phyloP scores from a whole-genome alignment of 2,888 invertebrate species.

The Alentia gelatinosa region DNA sequence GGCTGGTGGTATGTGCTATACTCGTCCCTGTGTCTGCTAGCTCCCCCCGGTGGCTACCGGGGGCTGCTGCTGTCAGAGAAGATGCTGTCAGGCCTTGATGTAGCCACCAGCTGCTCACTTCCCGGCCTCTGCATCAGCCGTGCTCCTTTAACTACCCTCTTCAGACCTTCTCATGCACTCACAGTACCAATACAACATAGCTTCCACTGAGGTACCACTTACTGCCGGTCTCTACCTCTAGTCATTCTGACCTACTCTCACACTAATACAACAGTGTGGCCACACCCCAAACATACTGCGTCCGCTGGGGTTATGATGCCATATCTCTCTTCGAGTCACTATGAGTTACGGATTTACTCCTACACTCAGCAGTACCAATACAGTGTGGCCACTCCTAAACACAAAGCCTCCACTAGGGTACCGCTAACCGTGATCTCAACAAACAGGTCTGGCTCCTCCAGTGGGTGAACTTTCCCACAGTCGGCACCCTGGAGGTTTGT shows the following conservation, averaged over 20 bases:
- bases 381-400: neutral
- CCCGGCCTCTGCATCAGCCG: neutral
- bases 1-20: conserved; percentile 16
- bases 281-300: too few species aligned
- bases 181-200: too few species aligned
- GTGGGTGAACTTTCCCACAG: conserved; percentile 26
- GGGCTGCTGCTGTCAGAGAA: neutral
- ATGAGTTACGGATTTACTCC: neutral
- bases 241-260: too few species aligned
- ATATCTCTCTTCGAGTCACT: too few species aligned
- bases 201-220: too few species aligned
- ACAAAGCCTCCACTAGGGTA: neutral
- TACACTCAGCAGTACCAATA: neutral
- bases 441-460: conserved; percentile 8
- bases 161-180: too few species aligned
- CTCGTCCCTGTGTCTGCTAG: neutral
- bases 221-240: too few species aligned
- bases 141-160: neutral
- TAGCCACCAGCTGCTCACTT: conserved; percentile 26
- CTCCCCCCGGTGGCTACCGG: neutral
- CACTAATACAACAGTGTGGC: too few species aligned
- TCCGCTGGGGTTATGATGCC: too few species aligned
- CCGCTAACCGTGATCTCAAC: too few species aligned
- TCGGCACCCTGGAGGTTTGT: neutral
- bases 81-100: neutral